A percentile compares a stretch with the other conserved stretches of the same genome.
Conservation (phyloP, 1,140 invertebrate species). For the Drosophila subobscura region DNA sequence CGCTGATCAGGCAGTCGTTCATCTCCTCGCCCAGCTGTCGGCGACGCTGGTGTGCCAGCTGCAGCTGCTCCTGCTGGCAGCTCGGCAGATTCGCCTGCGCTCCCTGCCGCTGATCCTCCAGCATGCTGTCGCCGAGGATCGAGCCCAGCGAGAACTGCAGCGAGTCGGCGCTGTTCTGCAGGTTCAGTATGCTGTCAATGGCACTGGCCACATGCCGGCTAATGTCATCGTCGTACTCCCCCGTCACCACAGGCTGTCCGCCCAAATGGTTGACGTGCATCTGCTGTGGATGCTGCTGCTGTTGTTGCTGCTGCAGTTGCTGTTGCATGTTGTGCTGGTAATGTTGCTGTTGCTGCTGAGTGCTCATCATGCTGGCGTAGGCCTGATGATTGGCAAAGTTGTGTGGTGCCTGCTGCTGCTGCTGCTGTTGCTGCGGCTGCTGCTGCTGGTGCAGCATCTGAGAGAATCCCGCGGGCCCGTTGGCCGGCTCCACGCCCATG, state of each 20-base stretch:
- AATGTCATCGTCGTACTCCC: slow-evolving; percentile 86
- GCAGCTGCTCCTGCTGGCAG: slow-evolving; percentile 71
- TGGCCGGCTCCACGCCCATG: slow-evolving; percentile 41
- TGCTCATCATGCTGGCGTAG: slow-evolving; percentile 60
- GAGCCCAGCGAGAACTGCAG: slow-evolving; percentile 80
- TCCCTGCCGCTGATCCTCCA: slow-evolving; percentile 73
- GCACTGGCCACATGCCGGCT: slow-evolving; percentile 91
- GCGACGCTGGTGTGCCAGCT: slow-evolving; percentile 34
- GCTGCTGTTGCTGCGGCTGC: slow-evolving; percentile 58
- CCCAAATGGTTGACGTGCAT: slow-evolving; percentile 63
- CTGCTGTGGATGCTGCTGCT: slow-evolving; percentile 81
- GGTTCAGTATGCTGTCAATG: slow-evolving; percentile 90
- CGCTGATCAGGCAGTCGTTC: slow-evolving; percentile 81
- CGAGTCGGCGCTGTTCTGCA: slow-evolving; percentile 85
- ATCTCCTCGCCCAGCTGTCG: slow-evolving; percentile 77
- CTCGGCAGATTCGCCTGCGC: slow-evolving; percentile 54
- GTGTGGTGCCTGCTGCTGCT: slow-evolving; percentile 33
- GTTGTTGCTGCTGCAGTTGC: slow-evolving; percentile 65
- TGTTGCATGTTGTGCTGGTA: slow-evolving; percentile 66
- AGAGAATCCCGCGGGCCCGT: slow-evolving; percentile 52
- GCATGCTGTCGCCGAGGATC: slow-evolving; percentile 76
- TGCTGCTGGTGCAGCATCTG: slow-evolving; percentile 68
- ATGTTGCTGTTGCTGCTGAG: slow-evolving; percentile 62
- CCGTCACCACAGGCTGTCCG: slow-evolving; percentile 41
- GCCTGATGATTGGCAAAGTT: slow-evolving; percentile 60